Evolutionary conservation across 1,140 invertebrate genomes (phyloP), one percentile per base, ranked within the genome.

Genomic region (Diorhabda carinulata): DNA sequence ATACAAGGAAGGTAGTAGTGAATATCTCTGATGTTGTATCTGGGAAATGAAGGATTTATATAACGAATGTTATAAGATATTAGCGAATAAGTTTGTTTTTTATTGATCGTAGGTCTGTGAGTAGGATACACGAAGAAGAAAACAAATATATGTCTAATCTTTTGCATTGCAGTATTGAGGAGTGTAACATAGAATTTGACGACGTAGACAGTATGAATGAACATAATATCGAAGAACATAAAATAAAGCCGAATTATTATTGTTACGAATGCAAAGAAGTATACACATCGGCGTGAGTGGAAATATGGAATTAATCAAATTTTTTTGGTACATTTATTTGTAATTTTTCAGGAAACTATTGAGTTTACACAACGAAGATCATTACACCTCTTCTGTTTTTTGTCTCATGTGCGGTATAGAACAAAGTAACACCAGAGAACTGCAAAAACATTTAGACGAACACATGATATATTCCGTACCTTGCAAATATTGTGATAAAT

Each of bases 401-500:
- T 67, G 66, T 44, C 43, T 67, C n/a, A 41, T 60, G 8, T 67
- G 66, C 10, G 41, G 41, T 7, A 60, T 10, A 3, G 66, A 67
- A 44, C 9, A 60, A 4, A 43, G 45, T 44, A 60, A 47, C 43
- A 5, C 8, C 8, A 43, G 40, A 1, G 59, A 10, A 7, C 10
- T 67, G 10, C 66, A 67, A 47, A 41, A 43, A 4, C 66, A 67
- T 25, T 9, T 67, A 6, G 57, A 61, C 4, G 45, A 67, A 44
- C 66, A 67, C 44, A 10, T 43, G 10, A 6, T 44, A 8, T 67
- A 61, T 44, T 67, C 66, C 4, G 43, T 67, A 8, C 66, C 7
- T 4, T 67, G 66, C 57, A 56, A 67, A 47, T 67, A 60, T 43
- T 67, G 66, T 58, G 66, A 67, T 43, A 67, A 59, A 47, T 43